Evolutionary conservation across 1,140 invertebrate genomes (phyloP).

Genomic region (Agraylea sexmaculata): DNA sequence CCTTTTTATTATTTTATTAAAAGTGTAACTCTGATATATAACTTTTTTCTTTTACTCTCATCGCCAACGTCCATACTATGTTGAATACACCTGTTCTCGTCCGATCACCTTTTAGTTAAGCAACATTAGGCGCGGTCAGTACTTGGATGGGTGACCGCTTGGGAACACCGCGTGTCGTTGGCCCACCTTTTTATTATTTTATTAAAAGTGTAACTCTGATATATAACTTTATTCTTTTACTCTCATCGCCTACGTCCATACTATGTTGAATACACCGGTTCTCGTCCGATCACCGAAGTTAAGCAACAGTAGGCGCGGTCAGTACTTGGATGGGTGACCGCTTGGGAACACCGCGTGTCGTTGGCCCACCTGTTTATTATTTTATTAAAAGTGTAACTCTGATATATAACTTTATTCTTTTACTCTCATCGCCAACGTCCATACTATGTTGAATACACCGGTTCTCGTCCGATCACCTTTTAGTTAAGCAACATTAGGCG

Average conservation of each 20-base stretch:
- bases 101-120: too few relatives aligned
- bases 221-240: too few relatives aligned
- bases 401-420: too few relatives aligned
- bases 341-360: conserved; percentile 19
- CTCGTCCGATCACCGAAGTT: conserved; percentile 20
- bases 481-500: conserved; percentile 22
- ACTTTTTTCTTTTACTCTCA: too few relatives aligned
- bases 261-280: conserved; percentile 17
- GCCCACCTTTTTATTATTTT: too few relatives aligned
- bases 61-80: too few relatives aligned
- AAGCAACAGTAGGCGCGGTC: conserved; percentile 18
- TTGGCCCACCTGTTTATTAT: too few relatives aligned
- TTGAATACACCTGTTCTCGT: too few relatives aligned
- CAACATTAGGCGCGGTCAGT: conserved; percentile 21
- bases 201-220: too few relatives aligned
- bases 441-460: conserved; percentile 15
- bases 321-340: conserved; percentile 20
- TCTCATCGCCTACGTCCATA: conserved; percentile 17
- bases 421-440: conserved; percentile 15
- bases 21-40: too few relatives aligned
- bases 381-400: too few relatives aligned
- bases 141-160: conserved; percentile 22
- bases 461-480: conserved; percentile 18
- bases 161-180: conserved; percentile 22
- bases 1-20: too few relatives aligned